These are phyloP conservation scores for Xenopus borealis DNA, from an alignment of 2,113 vertebrate genomes.

Conservation along the genomic window DNA sequence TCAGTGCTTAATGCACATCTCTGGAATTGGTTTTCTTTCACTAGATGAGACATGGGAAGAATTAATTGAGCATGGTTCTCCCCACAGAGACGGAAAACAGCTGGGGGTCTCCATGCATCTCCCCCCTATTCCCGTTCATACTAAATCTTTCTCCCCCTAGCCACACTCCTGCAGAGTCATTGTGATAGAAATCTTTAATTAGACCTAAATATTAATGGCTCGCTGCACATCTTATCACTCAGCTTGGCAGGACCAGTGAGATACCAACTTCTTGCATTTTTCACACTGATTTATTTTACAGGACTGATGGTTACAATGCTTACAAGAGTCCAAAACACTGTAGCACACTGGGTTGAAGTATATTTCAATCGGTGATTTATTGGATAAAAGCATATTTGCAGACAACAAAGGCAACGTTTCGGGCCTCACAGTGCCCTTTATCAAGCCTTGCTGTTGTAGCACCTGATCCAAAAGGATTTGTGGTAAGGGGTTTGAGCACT, in stretches of 20 bases:
- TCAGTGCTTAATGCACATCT: neutral
- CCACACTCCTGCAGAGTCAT: constrained; percentile 3
- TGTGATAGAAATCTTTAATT: constrained; percentile 40
- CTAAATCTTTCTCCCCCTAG: neutral
- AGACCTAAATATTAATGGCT: constrained; percentile 41
- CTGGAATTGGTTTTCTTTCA: too few relatives aligned
- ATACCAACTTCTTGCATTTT: neutral
- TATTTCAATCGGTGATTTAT: too few relatives aligned
- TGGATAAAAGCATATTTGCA: too few relatives aligned
- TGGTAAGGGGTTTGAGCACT: too few relatives aligned
- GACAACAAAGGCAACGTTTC: too few relatives aligned
- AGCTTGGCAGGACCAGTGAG: neutral
- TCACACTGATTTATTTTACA: neutral
- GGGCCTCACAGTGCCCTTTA: too few relatives aligned
- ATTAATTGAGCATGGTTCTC: neutral
- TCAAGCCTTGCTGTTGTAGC: too few relatives aligned
- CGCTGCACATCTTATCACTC: constrained; percentile 10
- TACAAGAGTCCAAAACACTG: too few relatives aligned
- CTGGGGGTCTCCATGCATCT: constrained; percentile 10
- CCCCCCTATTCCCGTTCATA: neutral
- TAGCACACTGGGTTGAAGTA: too few relatives aligned
- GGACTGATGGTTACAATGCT: constrained; percentile 8
- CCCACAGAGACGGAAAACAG: neutral
- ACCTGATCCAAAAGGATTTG: too few relatives aligned
- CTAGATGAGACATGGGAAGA: neutral